Base-by-base conservation (phyloP, 1,140 invertebrate species). In the Ceratosolen fusciceps region DNA sequence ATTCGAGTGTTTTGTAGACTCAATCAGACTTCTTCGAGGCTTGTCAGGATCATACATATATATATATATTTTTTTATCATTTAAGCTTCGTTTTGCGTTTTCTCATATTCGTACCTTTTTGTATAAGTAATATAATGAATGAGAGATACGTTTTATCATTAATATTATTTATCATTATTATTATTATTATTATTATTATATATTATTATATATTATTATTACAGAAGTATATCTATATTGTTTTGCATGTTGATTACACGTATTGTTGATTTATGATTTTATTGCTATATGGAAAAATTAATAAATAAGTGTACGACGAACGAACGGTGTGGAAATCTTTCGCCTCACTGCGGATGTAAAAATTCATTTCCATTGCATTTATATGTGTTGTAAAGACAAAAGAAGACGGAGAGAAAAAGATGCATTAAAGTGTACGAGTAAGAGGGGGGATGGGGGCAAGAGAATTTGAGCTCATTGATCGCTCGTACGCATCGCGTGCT, bases 241-340 rank as follows among this genome's bases (percentile, higher is more conserved):
- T 90, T 90, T 89, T 89, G 88, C 88, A 89, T 89, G 87, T 89
- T 89, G 83, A 85, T 84, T 88, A 88, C 80, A 85, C 86, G 83
- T 82, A 86, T 89, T 89, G 88, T 90, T 90, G 87, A 87, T 88
- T 89, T 89, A 88, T 89, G 80, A 85, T 86, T 85, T 87, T 83
- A 85, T 85, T 84, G 16, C 39, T 70, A 60, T 49, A 58, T 26
- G n/a, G 37, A 21, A 39, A 75, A 39, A 10, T 26, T 24, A 62
- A 34, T n/a, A n/a, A 75, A 34, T 37, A 47, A 29, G 65, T 60
- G 72, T 71, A 71, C 31, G 49, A 68, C 29, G 19, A 80, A 72
- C 29, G 19, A 80, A 72, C 70, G 29, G 29, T 34, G 49, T 19
- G 1, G n/a, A 70, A 31, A n/a, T 49, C 2, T 49, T 60, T 65